Evolutionary conservation across 2,888 invertebrate genomes (phyloP), one percentile per base, ranked within the genome.

Genomic region (Dasypolia templi): DNA sequence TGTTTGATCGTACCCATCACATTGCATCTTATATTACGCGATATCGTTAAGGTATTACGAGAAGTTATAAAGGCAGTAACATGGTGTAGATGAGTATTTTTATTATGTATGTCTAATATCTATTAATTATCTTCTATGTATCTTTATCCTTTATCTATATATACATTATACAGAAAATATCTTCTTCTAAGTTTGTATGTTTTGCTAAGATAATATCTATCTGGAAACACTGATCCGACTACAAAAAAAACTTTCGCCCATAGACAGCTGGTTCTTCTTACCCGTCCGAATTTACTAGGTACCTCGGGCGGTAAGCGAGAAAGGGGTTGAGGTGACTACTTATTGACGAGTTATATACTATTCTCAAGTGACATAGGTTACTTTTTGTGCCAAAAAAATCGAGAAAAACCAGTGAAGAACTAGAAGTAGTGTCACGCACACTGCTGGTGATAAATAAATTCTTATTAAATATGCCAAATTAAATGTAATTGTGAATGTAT

Each of bases 181-280:
- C 32, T 58, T 55, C 26, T 17, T 58, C 58, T 58, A 58, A 58
- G 58, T 32, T 35, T 59, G n/a, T 59, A 59, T 59, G 35, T 59
- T 59, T n/a, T 35, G 58, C 14, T 32, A 58, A 14, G 22, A n/a
- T n/a, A 35, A 59, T 17, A 39, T 39, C 59, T 17, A n/a, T n/a
- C n/a, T n/a, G n/a, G 59, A 39, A 61, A 39, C n/a, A n/a, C n/a
- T 59, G 9, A n/a, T 61, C 17, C 1, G 9, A 5, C 1, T 39
- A 61, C 39, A 39, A 17, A 39, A 17, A 61, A 5, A 39, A n/a
- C 0, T 61, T 19, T 61, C 19, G 42, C 39, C 19, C 6, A 19
- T 19, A 42, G 26, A 26, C 6, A 61, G 19, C 6, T 12, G 12
- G n/a, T n/a, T n/a, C n/a, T n/a, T n/a, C n/a, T 1, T 59, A 9